Evolutionary conservation across 2,113 vertebrate genomes (phyloP).

Genomic region (Actenoides hombroni): DNA sequence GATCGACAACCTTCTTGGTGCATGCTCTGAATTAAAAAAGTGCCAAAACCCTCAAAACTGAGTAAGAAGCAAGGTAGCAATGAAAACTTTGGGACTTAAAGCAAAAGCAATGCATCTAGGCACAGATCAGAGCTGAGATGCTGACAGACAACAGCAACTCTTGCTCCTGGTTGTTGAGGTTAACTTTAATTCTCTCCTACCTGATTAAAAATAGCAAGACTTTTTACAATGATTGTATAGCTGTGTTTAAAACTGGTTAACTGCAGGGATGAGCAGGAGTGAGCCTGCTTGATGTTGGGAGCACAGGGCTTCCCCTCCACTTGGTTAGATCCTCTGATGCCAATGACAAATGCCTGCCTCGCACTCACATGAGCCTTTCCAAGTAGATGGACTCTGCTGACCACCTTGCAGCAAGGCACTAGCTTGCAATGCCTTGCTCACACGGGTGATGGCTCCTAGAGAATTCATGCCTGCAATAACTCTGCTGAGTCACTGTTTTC

Average conservation of each 20-base stretch:
- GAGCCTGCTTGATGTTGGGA: not conserved
- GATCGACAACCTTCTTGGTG: not conserved
- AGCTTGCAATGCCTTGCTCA: not conserved
- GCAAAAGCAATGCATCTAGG: not conserved
- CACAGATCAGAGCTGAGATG: not conserved
- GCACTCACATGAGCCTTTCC: not conserved
- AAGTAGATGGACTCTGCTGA: not conserved
- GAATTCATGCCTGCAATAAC: not conserved
- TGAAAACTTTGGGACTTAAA: not conserved
- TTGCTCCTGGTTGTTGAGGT: not conserved
- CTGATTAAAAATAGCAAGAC: not conserved
- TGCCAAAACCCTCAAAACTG: not conserved
- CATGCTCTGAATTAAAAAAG: not conserved
- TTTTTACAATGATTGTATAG: not conserved
- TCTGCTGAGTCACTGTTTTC: not conserved
- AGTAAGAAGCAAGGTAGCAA: not conserved
- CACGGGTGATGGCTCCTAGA: not conserved
- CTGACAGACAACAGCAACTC: not conserved
- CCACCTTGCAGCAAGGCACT: not conserved
- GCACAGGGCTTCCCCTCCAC: not conserved
- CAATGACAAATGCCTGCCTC: not conserved
- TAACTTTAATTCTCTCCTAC: slow-evolving; percentile 9
- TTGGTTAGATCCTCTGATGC: not conserved
- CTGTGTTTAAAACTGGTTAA: slow-evolving; percentile 28
- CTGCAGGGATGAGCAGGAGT: not conserved